Conservation (phyloP, 2,888 invertebrate genomes). For the Cacoxenus indagator region DNA sequence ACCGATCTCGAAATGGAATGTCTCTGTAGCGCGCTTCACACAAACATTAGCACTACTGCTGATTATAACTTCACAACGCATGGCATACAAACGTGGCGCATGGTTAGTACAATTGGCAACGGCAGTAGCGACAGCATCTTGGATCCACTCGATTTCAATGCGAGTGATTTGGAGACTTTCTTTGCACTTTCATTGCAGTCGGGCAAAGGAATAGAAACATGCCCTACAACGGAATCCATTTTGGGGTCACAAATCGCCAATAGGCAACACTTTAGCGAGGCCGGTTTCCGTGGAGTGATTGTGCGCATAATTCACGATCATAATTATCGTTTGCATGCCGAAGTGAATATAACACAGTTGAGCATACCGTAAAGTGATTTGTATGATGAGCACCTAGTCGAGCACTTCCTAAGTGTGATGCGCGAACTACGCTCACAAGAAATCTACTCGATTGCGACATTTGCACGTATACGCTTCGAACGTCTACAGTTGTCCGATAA, state of each 20-base stretch:
- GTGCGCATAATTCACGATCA: conserved; percentile 53
- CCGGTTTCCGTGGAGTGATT: conserved; percentile 43
- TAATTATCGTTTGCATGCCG: conserved; percentile 52
- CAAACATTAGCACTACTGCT: conserved; percentile 31
- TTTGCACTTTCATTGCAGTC: neutral
- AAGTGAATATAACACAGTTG: conserved; percentile 61
- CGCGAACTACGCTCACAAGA: no score
- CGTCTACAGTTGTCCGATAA: conserved; percentile 50
- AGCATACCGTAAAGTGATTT: conserved; percentile 65
- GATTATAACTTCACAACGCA: conserved; percentile 46
- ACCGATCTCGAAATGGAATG: conserved; percentile 70
- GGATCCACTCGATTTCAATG: conserved; percentile 25
- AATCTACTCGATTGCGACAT: no score
- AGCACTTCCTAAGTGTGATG: conserved; percentile 54
- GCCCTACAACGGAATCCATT: conserved; percentile 41
- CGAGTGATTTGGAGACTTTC: neutral
- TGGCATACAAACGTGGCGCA: conserved; percentile 57
- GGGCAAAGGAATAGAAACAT: conserved; percentile 34
- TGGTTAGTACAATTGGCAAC: conserved; percentile 25
- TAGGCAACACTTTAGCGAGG: conserved; percentile 33
- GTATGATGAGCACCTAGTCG: conserved; percentile 57
- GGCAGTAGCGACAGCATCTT: conserved; percentile 31
- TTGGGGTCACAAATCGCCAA: conserved; percentile 41
- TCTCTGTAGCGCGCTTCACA: conserved; percentile 51
- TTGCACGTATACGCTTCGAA: no score